A percentile compares a stretch with the other conserved stretches of the same genome.
Conservation (phyloP, 2,797 vertebrate species). For the Paguma larvata region DNA sequence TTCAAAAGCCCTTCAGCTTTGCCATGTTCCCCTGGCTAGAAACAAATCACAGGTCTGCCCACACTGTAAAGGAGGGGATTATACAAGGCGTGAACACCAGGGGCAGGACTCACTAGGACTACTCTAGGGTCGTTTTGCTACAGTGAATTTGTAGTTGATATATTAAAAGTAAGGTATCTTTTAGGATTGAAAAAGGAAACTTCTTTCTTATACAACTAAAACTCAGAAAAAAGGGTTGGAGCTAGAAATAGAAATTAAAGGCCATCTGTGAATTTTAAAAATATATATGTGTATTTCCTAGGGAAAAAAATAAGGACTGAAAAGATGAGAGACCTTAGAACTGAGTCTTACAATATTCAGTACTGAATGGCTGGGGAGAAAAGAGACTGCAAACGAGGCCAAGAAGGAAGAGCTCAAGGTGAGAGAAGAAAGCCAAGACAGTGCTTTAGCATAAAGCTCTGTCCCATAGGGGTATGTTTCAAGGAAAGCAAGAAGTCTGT, state of each 20-base stretch:
- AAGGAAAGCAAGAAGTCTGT: too few relatives aligned
- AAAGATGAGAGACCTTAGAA: neutral
- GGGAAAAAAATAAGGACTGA: neutral
- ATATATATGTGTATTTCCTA: neutral
- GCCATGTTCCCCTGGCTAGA: neutral
- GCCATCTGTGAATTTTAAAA: neutral
- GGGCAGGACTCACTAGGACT: fast-evolving
- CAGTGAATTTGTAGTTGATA: neutral
- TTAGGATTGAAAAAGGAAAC: neutral
- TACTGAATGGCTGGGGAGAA: neutral
- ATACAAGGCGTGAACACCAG: neutral
- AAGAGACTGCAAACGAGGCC: neutral
- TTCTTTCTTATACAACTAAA: neutral
- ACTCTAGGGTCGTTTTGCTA: neutral
- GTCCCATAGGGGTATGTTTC: too few relatives aligned
- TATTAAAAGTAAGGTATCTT: neutral
- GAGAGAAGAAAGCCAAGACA: neutral
- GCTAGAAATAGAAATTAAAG: neutral
- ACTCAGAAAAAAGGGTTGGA: neutral
- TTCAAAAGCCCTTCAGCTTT: neutral
- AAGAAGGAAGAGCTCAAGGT: neutral
- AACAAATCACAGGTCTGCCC: neutral
- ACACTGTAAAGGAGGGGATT: neutral
- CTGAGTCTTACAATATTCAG: neutral
- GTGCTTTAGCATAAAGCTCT: too few relatives aligned